Percentiles rank a stretch among this genome's conserved stretches.
Conservation (phyloP, 2,888 invertebrate genomes). For the Saturnia pavonia region DNA sequence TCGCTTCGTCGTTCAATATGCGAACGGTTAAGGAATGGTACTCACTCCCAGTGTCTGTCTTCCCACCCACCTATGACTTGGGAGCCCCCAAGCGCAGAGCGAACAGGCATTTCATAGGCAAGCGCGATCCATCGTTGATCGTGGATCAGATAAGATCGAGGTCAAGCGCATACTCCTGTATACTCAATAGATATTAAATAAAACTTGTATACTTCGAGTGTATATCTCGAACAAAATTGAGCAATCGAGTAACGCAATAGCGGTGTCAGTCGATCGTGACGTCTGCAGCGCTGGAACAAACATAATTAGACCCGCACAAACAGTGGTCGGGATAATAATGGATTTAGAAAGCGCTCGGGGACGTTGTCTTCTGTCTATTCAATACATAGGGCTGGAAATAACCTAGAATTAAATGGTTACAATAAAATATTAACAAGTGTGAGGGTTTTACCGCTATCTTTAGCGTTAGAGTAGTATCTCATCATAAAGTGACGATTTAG, state of each 20-base stretch:
- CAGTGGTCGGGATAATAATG: slow-evolving; percentile 5
- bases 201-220: background rate
- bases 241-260: background rate
- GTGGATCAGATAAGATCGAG: no score
- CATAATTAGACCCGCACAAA: slow-evolving; percentile 7
- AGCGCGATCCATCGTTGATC: no score
- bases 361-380: slow-evolving; percentile 19
- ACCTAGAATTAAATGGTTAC: background rate
- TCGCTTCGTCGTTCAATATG: no score
- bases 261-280: slow-evolving; percentile 2
- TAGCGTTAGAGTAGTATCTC: background rate
- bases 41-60: no score
- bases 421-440: background rate
- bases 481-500: no score
- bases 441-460: background rate
- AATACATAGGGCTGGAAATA: background rate
- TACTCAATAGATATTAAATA: no score
- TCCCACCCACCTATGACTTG: no score
- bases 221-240: background rate
- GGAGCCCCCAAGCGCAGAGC: no score
- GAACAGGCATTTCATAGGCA: no score
- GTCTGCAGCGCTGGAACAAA: background rate
- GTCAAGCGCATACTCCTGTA: no score
- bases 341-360: slow-evolving; percentile 8
- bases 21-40: no score